Base-by-base conservation (phyloP, 53 echinoderm and acorn worm species). In the Pentamera pediparva region DNA sequence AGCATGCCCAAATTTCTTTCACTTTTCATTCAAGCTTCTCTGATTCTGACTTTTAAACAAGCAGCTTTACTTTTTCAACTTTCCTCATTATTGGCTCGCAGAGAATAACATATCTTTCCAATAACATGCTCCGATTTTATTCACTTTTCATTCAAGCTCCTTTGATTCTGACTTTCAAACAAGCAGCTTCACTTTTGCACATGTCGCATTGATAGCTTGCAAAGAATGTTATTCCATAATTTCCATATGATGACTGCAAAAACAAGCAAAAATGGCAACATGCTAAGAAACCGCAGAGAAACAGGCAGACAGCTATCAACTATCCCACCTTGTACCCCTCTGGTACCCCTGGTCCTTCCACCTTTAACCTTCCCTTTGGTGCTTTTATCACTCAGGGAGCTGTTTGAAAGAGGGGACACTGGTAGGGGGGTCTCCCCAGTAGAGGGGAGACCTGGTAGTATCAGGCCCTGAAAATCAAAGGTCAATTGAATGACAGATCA, bases 301-400 rank as follows among this genome's bases (percentile, higher is more conserved):
- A 45, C 47, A 15, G n/a, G n/a, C 47, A 18, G 22, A 22, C 27
- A 49, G 50, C 49, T 49, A 53, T 24, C 52, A 26, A 25, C 30
- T 69, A n/a, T n/a, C 80, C 36, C 59, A 79, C 85, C 79, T 84
- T 84, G 79, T 20, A 40, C 65, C 61, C 79, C 80, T 52, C 75
- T 85, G 48, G 55, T 75, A 35, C 75, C 80, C 27, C 79, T 80
- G 64, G 65, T 62, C 29, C 60, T 78, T 6, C 65, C 65, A 39
- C 73, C 34, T 79, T 64, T 79, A 56, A 12, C 43, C 67, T 85
- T 84, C 49, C 41, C 37, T 49, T 84, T 78, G 19, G 40, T 84
- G 19, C 52, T 61, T 32, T 60, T 60, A n/a, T 27, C 48, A 38
- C 51, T 80, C 25, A 53, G 62, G 39, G 85, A 65, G 39, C 75